Base-by-base conservation (phyloP, 2,113 vertebrate genomes). In the Oxygymnocypris stewartii region DNA sequence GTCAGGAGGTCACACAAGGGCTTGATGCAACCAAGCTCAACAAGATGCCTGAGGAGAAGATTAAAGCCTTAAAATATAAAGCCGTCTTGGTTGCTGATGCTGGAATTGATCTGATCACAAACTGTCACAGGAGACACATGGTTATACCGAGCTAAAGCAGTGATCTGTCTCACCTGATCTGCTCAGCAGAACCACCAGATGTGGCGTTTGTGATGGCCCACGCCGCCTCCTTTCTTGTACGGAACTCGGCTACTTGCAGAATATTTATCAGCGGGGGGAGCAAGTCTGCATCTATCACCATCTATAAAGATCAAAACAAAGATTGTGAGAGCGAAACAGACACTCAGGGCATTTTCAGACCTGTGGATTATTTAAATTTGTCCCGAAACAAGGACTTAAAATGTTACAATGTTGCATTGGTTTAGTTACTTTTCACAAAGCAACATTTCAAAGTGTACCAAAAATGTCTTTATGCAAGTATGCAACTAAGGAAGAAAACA, bases 201-300 rank as follows among this genome's bases (percentile, higher is more conserved):
- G 97, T 99, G 74, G 98, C 97, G 42, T 99, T 99, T 91, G 98
- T 99, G 87, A 99, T 98, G 69, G 98, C 98, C 98, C 98, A 99
- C 0, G 98, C 98, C 6, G 98, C 98, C 92, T 99, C 98, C 92
- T 99, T 99, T 88, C 97, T 96, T 91, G 97, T 99, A 88, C 98
- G 97, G 92, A 99, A 99, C 92, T 99, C 98, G 59, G 98, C 97
- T 0, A 97, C 97, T 93, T 99, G 98, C 90, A 99, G 95, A 91
- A 99, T 99, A 87, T 87, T 96, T 92, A 99, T 99, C 85, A 99
- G 96, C 88, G 96, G 96, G 88, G 97, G 96, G 86, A 99, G 96
- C 92, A 99, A 96, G 85, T 95, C 95, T 86, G 97, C 97, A 51
- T 98, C 97, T 85, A 99, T 98, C 91, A 98, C 98, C 89, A 98